Evolutionary conservation across 1,140 invertebrate genomes (phyloP).

Genomic region (Probaryconus sp.): DNA sequence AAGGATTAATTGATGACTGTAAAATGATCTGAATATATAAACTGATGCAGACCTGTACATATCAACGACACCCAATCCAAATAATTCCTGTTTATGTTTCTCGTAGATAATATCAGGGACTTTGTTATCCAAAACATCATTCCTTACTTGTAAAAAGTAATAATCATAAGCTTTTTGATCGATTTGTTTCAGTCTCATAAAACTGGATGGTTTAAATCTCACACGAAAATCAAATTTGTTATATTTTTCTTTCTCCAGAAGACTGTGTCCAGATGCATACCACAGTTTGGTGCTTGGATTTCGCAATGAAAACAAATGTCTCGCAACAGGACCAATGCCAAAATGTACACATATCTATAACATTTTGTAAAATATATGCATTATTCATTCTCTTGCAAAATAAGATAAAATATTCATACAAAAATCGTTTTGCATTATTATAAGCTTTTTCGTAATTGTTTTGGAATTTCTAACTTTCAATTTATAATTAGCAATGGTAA

Average conservation of each 20-base stretch:
- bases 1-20: background rate
- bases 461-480: too few species aligned
- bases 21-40: slow-evolving; percentile 12
- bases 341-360: slow-evolving; percentile 82
- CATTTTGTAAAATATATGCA: too few species aligned
- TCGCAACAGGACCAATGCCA: slow-evolving; percentile 85
- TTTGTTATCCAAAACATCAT: slow-evolving; percentile 87
- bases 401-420: too few species aligned
- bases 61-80: slow-evolving; percentile 90
- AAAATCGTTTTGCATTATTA: too few species aligned
- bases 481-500: too few species aligned
- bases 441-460: too few species aligned
- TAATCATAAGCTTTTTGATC: slow-evolving; percentile 89
- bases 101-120: slow-evolving; percentile 88
- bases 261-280: slow-evolving; percentile 80
- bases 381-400: too few species aligned
- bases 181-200: slow-evolving; percentile 82
- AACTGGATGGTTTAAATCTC: slow-evolving; percentile 84
- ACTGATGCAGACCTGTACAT: slow-evolving; percentile 84
- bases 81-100: slow-evolving; percentile 84
- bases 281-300: slow-evolving; percentile 81
- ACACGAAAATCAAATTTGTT: slow-evolving; percentile 86
- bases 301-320: slow-evolving; percentile 87
- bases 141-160: slow-evolving; percentile 89
- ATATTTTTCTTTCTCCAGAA: slow-evolving; percentile 77